Evolutionary conservation across 2,888 invertebrate species (phyloP).

Genomic region (Epirrhoe tristata): DNA sequence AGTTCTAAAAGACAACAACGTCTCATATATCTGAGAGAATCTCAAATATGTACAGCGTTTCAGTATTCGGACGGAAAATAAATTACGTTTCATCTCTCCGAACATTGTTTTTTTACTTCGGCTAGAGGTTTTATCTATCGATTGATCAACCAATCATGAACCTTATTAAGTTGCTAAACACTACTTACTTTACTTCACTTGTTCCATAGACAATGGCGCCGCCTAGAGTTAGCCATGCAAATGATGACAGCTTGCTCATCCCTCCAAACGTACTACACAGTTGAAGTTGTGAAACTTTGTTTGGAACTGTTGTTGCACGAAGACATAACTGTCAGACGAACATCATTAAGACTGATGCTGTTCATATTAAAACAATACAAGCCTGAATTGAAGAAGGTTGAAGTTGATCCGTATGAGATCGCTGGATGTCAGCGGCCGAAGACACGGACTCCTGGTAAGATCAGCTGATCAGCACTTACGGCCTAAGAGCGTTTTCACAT

Average conservation of each 20-base stretch:
- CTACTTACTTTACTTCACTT: neutral
- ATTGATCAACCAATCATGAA: neutral
- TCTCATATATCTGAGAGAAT: too few relatives aligned
- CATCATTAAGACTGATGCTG: constrained; percentile 86
- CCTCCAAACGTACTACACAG: constrained; percentile 88
- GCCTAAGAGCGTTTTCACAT: too few relatives aligned
- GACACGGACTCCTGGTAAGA: constrained; percentile 67
- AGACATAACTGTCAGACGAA: constrained; percentile 91
- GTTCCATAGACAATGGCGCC: constrained; percentile 91
- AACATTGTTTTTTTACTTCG: too few relatives aligned
- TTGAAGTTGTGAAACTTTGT: constrained; percentile 87
- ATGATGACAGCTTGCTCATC: constrained; percentile 90
- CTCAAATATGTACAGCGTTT: too few relatives aligned
- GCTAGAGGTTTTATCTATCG: too few relatives aligned
- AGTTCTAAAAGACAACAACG: too few relatives aligned
- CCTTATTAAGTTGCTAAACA: neutral
- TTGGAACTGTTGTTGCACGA: constrained; percentile 89
- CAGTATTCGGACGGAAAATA: too few relatives aligned
- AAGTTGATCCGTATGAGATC: constrained; percentile 83
- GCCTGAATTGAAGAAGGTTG: constrained; percentile 85
- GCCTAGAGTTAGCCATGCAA: constrained; percentile 90
- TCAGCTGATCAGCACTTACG: neutral
- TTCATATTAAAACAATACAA: constrained; percentile 91
- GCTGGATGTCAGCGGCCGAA: constrained; percentile 60
- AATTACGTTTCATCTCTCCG: too few relatives aligned